These are phyloP conservation scores for Oryzias celebensis DNA, from an alignment of 2,113 vertebrate genomes.

Conservation along the genomic window DNA sequence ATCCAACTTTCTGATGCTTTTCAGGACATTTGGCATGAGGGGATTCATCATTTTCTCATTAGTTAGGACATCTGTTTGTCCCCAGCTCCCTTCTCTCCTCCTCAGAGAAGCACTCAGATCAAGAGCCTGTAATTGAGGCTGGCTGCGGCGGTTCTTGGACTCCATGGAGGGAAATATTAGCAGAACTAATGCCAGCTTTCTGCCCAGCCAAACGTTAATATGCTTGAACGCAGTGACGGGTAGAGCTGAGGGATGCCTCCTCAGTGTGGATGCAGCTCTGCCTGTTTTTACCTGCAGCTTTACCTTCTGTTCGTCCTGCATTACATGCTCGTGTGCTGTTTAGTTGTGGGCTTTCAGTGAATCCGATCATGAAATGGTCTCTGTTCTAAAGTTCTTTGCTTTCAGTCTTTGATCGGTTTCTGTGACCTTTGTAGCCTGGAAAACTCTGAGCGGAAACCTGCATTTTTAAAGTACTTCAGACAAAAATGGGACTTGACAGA, in stretches of 20 bases:
- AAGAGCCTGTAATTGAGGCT: constrained; percentile 61
- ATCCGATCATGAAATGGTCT: constrained; percentile 13
- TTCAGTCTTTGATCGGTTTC: constrained; percentile 33
- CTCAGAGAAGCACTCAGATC: constrained; percentile 48
- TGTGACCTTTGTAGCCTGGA: constrained; percentile 19
- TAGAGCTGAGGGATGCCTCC: constrained; percentile 10
- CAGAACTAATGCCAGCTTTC: constrained; percentile 47
- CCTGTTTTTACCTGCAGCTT: constrained; percentile 40
- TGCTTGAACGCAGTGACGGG: constrained; percentile 31
- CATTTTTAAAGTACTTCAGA: constrained; percentile 13
- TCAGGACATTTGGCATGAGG: constrained; percentile 22
- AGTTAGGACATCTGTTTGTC: constrained; percentile 44
- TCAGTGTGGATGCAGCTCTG: constrained; percentile 15
- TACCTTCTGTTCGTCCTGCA: constrained; percentile 28
- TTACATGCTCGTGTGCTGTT: neutral
- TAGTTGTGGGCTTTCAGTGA: constrained; percentile 19
- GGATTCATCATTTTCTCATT: constrained; percentile 42
- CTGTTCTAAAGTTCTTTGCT: constrained; percentile 14
- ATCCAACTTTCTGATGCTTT: constrained; percentile 9
- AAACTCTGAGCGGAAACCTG: neutral
- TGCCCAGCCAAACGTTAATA: constrained; percentile 30
- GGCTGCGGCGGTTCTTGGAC: constrained; percentile 38
- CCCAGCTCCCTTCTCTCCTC: constrained; percentile 25
- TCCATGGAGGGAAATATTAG: constrained; percentile 48
- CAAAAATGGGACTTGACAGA: constrained; percentile 8